Evolutionary conservation across 2,797 vertebrate species (phyloP).

Genomic region (Acrocephalus scirpaceus): DNA sequence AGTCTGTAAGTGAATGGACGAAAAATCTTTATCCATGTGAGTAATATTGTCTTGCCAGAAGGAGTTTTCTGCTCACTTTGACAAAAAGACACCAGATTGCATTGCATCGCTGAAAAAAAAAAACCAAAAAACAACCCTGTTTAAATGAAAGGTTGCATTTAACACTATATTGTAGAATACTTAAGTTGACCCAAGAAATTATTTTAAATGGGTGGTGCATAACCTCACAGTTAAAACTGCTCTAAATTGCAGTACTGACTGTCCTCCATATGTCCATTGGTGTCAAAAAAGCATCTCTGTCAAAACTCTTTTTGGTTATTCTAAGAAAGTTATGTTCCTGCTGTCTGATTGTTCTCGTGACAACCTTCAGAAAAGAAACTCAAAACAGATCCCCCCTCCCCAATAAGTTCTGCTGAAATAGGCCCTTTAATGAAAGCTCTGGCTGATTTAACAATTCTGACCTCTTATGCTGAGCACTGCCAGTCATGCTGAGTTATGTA

Average conservation of each 20-base stretch:
- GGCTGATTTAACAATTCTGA: slow-evolving; percentile 2
- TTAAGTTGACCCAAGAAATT: background rate
- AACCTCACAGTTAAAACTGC: background rate
- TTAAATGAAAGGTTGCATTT: background rate
- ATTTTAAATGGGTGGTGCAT: background rate
- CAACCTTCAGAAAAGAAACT: background rate
- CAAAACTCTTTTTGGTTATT: background rate
- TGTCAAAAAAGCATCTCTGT: background rate
- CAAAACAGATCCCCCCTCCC: background rate
- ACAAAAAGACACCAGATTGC: background rate
- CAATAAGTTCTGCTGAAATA: background rate
- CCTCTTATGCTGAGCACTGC: background rate
- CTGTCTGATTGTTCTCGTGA: background rate
- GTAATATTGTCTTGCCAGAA: background rate
- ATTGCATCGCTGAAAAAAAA: background rate
- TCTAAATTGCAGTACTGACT: background rate
- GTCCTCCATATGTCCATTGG: background rate
- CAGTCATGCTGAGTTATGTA: background rate
- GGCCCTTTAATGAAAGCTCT: background rate
- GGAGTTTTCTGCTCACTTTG: background rate
- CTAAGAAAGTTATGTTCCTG: background rate
- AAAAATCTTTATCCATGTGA: background rate
- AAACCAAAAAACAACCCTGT: background rate
- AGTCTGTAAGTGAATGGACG: background rate
- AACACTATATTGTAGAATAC: background rate